A percentile compares a stretch with the other conserved stretches of the same genome.
Evolutionary conservation across 2,888 invertebrate species (phyloP).

Genomic region (Amphipyra berbera): DNA sequence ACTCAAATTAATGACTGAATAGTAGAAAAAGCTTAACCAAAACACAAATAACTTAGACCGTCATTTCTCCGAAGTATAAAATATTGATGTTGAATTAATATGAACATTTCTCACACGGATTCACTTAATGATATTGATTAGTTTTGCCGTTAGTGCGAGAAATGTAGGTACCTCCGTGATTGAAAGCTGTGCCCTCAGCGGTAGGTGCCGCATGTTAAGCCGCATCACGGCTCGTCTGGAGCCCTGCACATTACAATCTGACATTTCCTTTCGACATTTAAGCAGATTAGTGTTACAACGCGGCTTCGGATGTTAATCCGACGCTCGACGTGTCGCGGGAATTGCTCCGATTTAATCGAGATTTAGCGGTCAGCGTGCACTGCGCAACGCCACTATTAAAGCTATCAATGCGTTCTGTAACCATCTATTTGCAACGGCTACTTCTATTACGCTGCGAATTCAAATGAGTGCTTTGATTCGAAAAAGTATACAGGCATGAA

Average conservation of each 20-base stretch:
- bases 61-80: too few species aligned
- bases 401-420: constrained; percentile 49
- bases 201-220: constrained; percentile 81
- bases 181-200: constrained; percentile 75
- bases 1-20: neutral
- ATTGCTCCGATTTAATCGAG: constrained; percentile 85
- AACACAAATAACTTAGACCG: neutral
- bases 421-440: constrained; percentile 43
- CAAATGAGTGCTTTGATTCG: constrained; percentile 32
- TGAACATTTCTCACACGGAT: neutral
- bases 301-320: constrained; percentile 87
- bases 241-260: constrained; percentile 88
- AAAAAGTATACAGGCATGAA: constrained; percentile 29
- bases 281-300: constrained; percentile 88
- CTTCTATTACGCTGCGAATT: constrained; percentile 46
- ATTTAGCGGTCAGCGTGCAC: constrained; percentile 78
- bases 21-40: neutral
- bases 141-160: constrained; percentile 27
- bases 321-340: constrained; percentile 86
- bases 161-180: constrained; percentile 53
- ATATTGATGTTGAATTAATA: neutral
- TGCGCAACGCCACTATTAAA: constrained; percentile 60
- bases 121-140: constrained; percentile 14
- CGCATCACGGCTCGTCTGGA: constrained; percentile 78
- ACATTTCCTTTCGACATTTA: constrained; percentile 90